Percentiles rank a stretch among this genome's conserved stretches.
Evolutionary conservation across 1,140 invertebrate genomes (phyloP).

Genomic region (Pseudoatta argentina): DNA sequence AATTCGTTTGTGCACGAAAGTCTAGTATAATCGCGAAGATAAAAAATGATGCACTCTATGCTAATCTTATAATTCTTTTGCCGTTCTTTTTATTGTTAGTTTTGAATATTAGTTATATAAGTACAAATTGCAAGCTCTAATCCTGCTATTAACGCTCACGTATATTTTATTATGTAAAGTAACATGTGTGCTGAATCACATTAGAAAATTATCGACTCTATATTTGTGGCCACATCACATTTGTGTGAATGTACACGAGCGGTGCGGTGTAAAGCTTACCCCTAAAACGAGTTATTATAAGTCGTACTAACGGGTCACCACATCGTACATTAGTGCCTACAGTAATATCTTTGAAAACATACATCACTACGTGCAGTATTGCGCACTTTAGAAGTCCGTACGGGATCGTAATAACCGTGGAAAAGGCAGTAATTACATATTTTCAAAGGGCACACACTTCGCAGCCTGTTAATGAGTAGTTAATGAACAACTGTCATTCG

Average conservation of each 20-base stretch:
- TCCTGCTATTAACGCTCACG: constrained; percentile 16
- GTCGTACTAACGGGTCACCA: constrained; percentile 58
- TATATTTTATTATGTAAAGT: constrained; percentile 32
- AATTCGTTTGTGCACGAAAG: neutral
- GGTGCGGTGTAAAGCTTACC: constrained; percentile 41
- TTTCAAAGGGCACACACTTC: constrained; percentile 42
- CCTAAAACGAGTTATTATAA: constrained; percentile 64
- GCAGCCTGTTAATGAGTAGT: constrained; percentile 64
- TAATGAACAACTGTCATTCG: constrained; percentile 69
- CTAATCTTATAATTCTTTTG: neutral
- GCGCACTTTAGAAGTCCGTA: constrained; percentile 49
- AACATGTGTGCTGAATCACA: constrained; percentile 45
- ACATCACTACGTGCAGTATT: constrained; percentile 38
- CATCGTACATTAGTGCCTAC: constrained; percentile 44
- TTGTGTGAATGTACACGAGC: constrained; percentile 35
- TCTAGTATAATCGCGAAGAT: neutral
- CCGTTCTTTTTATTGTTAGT: neutral
- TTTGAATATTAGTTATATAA: constrained; percentile 2
- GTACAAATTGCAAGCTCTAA: constrained; percentile 41
- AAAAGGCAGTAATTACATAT: constrained; percentile 61
- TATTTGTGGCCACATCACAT: constrained; percentile 47
- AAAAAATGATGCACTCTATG: neutral
- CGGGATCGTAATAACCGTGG: constrained; percentile 60
- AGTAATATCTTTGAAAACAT: constrained; percentile 63
- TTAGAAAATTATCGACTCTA: constrained; percentile 55